Evolutionary conservation across 2,888 invertebrate genomes (phyloP), one percentile per base, ranked within the genome.

Genomic region (Pristionchus maxplancki): DNA sequence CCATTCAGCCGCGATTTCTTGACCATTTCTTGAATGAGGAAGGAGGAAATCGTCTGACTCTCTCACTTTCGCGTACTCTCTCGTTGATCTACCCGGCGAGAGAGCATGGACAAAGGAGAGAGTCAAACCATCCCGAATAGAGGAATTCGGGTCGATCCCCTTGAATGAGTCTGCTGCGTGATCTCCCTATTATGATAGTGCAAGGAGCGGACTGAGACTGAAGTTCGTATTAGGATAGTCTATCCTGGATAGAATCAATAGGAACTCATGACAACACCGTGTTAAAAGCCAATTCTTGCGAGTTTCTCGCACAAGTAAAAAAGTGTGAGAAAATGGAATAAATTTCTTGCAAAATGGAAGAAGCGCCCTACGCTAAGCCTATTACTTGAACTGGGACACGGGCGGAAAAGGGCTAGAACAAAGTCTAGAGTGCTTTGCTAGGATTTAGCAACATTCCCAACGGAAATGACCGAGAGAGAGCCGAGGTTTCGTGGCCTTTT

Each of bases 111-210:
- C n/a, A n/a, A n/a, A n/a, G n/a, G n/a, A n/a, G n/a, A n/a, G n/a
- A n/a, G n/a, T n/a, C n/a, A 48, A 6, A 48, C 13, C 6, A 13
- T 48, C 48, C 13, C 48, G 6, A 28, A 17, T 2, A 71, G 20
- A 48, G 71, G 40, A 34, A 78, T 78, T 40, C 78, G 78, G 78
- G 78, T 78, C 78, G 78, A 78, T 78, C 44, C 78, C 78, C 74
- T 74, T 74, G 74, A 74, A 40, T 74, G 74, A 37, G 24, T 24
- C 37, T 71, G 8, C 28, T 17, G 24, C 3, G 8, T 28, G 9
- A 15, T 5, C 17, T 24, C n/a, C 58, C 64, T 64, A 64, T 31
- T 64, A 64, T 71, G 71, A 37, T 31, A 37, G 37, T 37, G 71
- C 71, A 71, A 13, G 5, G 34, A 11, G 3, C 67, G 11, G 31